Conservation (phyloP, 2,888 invertebrate species). For the Epiperipatus broadwayi region DNA sequence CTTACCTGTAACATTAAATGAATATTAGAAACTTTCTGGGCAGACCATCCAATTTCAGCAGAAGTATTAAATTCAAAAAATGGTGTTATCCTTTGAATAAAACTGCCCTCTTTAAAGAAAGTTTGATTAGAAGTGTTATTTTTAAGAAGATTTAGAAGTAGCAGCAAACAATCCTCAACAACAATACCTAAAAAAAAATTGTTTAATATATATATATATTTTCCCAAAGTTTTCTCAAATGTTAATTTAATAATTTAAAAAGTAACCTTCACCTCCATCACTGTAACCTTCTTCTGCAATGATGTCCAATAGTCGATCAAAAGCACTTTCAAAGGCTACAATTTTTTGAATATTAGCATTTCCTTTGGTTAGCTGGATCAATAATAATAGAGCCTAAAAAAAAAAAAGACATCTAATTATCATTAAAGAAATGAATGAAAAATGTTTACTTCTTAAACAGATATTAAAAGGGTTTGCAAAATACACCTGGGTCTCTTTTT, state of each 20-base stretch:
- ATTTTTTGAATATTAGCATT: constrained; percentile 97
- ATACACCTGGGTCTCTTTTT: too few species aligned
- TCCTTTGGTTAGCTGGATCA: constrained; percentile 76
- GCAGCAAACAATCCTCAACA: constrained; percentile 83
- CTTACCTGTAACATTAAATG: constrained; percentile 68
- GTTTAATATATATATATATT: too few species aligned
- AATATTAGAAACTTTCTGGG: constrained; percentile 83
- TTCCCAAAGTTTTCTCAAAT: too few species aligned
- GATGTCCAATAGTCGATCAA: constrained; percentile 81
- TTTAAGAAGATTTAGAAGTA: constrained; percentile 76
- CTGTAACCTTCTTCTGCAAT: constrained; percentile 74
- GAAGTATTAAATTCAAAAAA: constrained; percentile 54
- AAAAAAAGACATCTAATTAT: constrained; percentile 13
- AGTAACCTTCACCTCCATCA: constrained; percentile 49
- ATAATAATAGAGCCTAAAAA: constrained; percentile 51
- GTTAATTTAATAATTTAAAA: background rate
- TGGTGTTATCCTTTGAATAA: constrained; percentile 67
- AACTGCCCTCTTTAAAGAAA: constrained; percentile 93
- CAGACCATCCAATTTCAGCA: constrained; percentile 52
- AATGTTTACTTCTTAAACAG: too few species aligned
- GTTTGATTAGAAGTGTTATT: constrained; percentile 95
- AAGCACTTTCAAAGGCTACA: constrained; percentile 96
- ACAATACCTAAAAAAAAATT: constrained; percentile 44
- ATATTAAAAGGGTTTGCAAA: too few species aligned
- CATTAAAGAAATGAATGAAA: too few species aligned